A percentile compares a stretch with the other conserved stretches of the same genome.
phyloP scores from a whole-genome alignment of 2,113 vertebrate species.

The Phylloscopus trochiloides region DNA sequence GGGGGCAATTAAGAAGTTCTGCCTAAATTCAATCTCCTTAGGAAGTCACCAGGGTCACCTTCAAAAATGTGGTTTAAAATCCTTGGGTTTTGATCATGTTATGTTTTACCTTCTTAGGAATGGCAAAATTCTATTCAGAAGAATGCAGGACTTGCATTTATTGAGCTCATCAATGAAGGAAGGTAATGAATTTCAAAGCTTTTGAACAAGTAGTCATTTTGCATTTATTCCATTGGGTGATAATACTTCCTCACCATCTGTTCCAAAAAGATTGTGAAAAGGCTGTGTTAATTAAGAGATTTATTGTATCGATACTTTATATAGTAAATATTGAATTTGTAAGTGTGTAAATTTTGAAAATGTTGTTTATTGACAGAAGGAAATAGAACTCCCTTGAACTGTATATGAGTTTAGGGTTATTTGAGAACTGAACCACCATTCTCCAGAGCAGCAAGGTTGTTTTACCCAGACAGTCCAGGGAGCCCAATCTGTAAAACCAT shows the following conservation, averaged over 20 bases:
- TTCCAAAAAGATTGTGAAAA: constrained; percentile 32
- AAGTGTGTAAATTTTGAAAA: constrained; percentile 6
- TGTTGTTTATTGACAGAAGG: constrained; percentile 3
- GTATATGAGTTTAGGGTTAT: constrained; percentile 11
- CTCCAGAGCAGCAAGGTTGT: constrained; percentile 60
- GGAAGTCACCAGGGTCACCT: background rate
- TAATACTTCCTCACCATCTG: constrained; percentile 65
- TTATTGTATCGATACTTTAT: background rate
- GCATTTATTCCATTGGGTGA: constrained; percentile 50
- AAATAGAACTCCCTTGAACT: background rate
- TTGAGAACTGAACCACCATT: constrained; percentile 50
- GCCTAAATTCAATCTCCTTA: background rate
- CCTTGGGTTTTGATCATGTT: constrained; percentile 49
- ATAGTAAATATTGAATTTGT: background rate
- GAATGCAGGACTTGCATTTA: constrained; percentile 97
- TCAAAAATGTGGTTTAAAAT: constrained; percentile 28
- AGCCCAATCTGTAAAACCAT: constrained; percentile 82
- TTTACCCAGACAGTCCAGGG: constrained; percentile 71
- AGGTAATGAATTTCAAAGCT: constrained; percentile 83
- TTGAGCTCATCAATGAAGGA: constrained; percentile 99
- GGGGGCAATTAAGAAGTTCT: background rate
- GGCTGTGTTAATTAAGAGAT: constrained; percentile 20
- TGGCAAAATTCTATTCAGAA: constrained; percentile 99
- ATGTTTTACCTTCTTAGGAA: constrained; percentile 82
- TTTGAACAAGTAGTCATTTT: constrained; percentile 52